Conservation (phyloP, 2,113 vertebrate genomes). For the Microcebus tavaratra region DNA sequence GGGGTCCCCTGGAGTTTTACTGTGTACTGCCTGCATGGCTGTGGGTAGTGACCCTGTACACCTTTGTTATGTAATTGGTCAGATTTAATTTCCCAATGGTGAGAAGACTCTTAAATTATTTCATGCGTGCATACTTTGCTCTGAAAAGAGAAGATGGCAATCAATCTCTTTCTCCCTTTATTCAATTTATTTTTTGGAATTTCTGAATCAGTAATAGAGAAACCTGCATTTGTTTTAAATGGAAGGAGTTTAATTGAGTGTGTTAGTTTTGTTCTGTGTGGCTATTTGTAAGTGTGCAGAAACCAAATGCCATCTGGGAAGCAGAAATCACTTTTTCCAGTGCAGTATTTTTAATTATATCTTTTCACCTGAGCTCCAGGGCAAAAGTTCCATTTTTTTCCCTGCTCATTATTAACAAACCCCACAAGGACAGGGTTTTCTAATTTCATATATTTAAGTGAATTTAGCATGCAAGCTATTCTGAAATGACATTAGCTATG, state of each 20-base stretch:
- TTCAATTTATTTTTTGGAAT: conserved; percentile 8
- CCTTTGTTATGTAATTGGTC: background rate
- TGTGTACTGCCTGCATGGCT: too few species aligned
- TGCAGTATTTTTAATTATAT: conserved; percentile 75
- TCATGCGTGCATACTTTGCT: background rate
- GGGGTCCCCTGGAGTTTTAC: too few species aligned
- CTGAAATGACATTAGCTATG: conserved; percentile 49
- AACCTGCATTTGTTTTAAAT: conserved; percentile 37
- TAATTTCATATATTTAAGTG: conserved; percentile 74
- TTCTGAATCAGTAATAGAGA: conserved; percentile 21
- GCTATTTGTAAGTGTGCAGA: conserved; percentile 66
- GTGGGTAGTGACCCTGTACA: background rate
- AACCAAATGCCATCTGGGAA: conserved; percentile 56
- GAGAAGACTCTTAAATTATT: background rate
- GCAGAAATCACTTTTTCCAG: conserved; percentile 58
- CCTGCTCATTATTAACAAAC: conserved; percentile 74
- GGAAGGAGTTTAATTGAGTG: conserved; percentile 51
- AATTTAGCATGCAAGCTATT: conserved; percentile 61
- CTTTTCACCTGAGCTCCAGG: conserved; percentile 76
- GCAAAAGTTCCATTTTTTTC: conserved; percentile 70
- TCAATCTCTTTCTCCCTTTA: background rate
- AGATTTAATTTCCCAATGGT: conserved; percentile 9
- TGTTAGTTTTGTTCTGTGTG: conserved; percentile 37
- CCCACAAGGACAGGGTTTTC: conserved; percentile 62
- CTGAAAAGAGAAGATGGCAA: conserved; percentile 5